phyloP scores from a whole-genome alignment of 2,888 invertebrate species.

The Myopa tessellatipennis region DNA sequence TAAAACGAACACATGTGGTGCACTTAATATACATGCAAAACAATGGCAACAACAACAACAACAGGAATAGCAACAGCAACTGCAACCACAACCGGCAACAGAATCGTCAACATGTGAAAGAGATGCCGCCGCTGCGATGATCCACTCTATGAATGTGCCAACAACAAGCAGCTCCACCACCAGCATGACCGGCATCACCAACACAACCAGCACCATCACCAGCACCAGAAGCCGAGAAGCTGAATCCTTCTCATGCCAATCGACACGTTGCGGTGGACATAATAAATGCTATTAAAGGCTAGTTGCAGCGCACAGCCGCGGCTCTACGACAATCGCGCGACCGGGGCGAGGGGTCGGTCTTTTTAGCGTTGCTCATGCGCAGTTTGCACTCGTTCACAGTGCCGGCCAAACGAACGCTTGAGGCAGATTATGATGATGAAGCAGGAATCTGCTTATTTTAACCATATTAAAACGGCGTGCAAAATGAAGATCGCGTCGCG shows the following conservation, averaged over 20 bases:
- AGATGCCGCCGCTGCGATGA: slow-evolving; percentile 46
- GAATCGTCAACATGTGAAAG: slow-evolving; percentile 39
- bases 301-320: slow-evolving; percentile 2
- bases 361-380: no score
- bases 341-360: not conserved
- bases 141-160: slow-evolving; percentile 25
- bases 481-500: slow-evolving; percentile 35
- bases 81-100: slow-evolving; percentile 33
- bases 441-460: slow-evolving; percentile 26
- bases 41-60: slow-evolving; percentile 41
- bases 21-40: slow-evolving; percentile 37
- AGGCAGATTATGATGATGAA: not conserved
- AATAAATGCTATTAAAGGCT: slow-evolving; percentile 51
- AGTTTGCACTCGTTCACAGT: no score
- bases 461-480: slow-evolving; percentile 37
- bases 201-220: not conserved
- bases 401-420: not conserved
- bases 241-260: slow-evolving; percentile 24
- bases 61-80: slow-evolving; percentile 34
- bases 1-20: slow-evolving; percentile 49
- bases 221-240: slow-evolving; percentile 9
- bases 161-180: not conserved
- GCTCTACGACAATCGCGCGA: not conserved
- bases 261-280: slow-evolving; percentile 48
- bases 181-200: not conserved